Evolutionary conservation across 1,140 invertebrate species (phyloP), one percentile per base, ranked within the genome.

Genomic region (Trissolcus basalis): DNA sequence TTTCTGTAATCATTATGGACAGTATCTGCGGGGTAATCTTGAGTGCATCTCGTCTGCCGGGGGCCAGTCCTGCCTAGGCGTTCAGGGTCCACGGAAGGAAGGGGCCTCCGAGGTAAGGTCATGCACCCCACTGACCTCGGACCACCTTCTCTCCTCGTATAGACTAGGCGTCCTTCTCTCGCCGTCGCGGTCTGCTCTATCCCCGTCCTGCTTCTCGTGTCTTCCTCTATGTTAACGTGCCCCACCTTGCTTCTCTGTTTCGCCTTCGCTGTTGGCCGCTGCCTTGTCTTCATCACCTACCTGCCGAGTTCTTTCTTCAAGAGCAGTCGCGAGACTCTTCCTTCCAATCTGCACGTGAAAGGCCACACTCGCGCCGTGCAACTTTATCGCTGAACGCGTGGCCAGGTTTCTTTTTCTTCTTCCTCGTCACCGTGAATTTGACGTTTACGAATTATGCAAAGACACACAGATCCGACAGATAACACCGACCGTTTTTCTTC

Each of bases 111-210:
- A 84, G 86, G 83, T 87, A 87, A 87, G 86, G 85, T 87, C 86
- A 87, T 87, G 82, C 83, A 87, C 86, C 86, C 82, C 85, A 83
- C 85, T 87, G 86, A 87, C 86, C 86, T 87, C 86, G 86, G 85
- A 86, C 83, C 85, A 86, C 84, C 83, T 82, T 84, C 82, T 82
- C 79, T 80, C 68, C 75, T 68, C 74, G 49, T 47, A 27, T 3
- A 33, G 67, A 36, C 64, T 56, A 15, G 33, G 43, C 61, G 48
- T 76, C 43, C 48, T 55, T 70, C 58, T 75, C 47, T 53, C 35
- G 47, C 56, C 15, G 12, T 45, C 36, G 32, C 43, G 13, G 11
- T 44, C 43, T 44, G 3, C 13, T 3, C 12, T 12, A 3, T 12
- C 12, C 43, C 12, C 13, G 4, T 7, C 12, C 43, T 13, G 0